phyloP scores from a whole-genome alignment of 2,888 invertebrate species.

The Mesorhabditis sp. region DNA sequence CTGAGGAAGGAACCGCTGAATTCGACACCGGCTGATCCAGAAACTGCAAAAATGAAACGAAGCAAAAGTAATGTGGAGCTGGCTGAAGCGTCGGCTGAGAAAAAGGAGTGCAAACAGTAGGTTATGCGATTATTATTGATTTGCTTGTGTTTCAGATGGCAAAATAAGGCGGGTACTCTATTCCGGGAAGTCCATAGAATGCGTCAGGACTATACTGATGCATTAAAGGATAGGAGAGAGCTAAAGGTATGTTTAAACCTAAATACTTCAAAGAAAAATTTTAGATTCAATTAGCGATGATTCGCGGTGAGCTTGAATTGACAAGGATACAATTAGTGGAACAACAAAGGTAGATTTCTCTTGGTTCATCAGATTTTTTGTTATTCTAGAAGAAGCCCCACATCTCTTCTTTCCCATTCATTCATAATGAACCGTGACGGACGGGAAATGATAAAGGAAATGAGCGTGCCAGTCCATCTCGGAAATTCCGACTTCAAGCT shows the following conservation, averaged over 20 bases:
- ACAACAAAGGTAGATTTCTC: background rate
- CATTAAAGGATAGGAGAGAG: constrained; percentile 27
- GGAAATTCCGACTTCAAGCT: background rate
- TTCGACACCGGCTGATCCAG: constrained; percentile 7
- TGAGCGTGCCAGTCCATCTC: background rate
- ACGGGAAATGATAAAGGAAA: background rate
- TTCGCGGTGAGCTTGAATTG: constrained; percentile 51
- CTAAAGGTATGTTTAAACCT: constrained; percentile 15
- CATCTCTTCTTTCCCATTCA: background rate
- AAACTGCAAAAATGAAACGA: constrained; percentile 9
- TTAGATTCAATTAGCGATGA: constrained; percentile 41
- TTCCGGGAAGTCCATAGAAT: constrained; percentile 50
- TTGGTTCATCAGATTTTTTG: too few relatives aligned
- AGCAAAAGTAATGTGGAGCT: constrained; percentile 16
- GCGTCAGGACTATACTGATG: constrained; percentile 30
- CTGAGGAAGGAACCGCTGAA: constrained; percentile 5
- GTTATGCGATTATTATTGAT: background rate
- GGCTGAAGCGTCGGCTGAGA: constrained; percentile 6
- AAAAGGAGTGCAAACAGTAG: constrained; percentile 7
- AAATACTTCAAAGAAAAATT: constrained; percentile 12
- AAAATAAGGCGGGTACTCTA: constrained; percentile 46
- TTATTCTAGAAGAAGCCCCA: constrained; percentile 3
- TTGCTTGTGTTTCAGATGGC: constrained; percentile 35
- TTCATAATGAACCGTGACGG: background rate
- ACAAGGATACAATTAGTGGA: constrained; percentile 23